Percentiles rank a stretch among this genome's conserved stretches.
Evolutionary conservation across 1,140 invertebrate genomes (phyloP).

Genomic region (Plutomurus gul): DNA sequence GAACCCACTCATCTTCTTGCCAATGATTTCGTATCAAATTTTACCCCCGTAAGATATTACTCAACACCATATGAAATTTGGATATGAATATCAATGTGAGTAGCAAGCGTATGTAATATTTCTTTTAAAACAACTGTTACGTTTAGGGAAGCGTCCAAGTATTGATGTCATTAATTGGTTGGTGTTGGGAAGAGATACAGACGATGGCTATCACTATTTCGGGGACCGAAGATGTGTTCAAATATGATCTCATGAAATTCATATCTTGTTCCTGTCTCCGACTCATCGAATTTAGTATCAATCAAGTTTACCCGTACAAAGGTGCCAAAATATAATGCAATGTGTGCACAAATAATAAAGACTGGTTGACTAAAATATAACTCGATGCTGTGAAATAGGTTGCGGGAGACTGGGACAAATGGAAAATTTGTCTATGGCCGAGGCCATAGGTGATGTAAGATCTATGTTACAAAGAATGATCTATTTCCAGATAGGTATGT

Average conservation of each 20-base stretch:
- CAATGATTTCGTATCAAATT: conserved; percentile 73
- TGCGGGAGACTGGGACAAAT: conserved; percentile 55
- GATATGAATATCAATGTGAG: no score
- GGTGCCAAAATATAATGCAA: conserved; percentile 26
- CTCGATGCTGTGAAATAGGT: no score
- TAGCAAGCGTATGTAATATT: no score
- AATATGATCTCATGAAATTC: conserved; percentile 45
- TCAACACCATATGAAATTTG: conserved; percentile 7
- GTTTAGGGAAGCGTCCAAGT: conserved; percentile 47
- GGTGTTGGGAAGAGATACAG: conserved; percentile 51
- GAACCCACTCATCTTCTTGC: conserved; percentile 77
- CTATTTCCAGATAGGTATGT: conserved; percentile 64
- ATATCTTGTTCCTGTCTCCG: conserved; percentile 48
- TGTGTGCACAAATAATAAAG: background rate
- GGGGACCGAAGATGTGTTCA: conserved; percentile 33
- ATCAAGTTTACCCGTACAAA: conserved; percentile 52
- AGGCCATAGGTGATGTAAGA: conserved; percentile 83
- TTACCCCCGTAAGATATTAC: conserved; percentile 65
- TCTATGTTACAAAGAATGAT: conserved; percentile 81
- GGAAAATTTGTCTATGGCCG: conserved; percentile 65
- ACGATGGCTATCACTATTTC: background rate
- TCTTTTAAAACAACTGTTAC: background rate
- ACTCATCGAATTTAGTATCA: conserved; percentile 52
- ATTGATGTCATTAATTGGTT: conserved; percentile 45
- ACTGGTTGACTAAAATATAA: background rate